Percentiles rank a stretch among this genome's conserved stretches.
phyloP scores from a whole-genome alignment of 2,113 vertebrate genomes.

The Neoarius graeffei region DNA sequence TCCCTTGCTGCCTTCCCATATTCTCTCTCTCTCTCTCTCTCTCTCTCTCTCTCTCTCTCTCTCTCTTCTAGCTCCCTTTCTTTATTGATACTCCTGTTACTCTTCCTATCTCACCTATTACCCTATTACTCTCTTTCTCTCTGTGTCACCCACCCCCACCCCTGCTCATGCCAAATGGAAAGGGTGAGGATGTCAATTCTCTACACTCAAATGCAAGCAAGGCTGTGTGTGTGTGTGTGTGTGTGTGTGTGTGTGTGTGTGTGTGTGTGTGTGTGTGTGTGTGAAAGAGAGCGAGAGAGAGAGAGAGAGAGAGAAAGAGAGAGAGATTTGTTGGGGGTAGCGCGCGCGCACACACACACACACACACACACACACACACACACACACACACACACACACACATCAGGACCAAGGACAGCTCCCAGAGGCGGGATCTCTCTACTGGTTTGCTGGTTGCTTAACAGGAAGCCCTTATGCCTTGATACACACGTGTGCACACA shows the following conservation, averaged over 20 bases:
- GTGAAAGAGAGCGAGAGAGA: too few species aligned
- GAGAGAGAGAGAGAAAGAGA: neutral
- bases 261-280: neutral
- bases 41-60: slow-evolving; percentile 32
- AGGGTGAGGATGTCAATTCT: slow-evolving; percentile 69
- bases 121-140: slow-evolving; percentile 29
- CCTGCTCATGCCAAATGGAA: slow-evolving; percentile 61
- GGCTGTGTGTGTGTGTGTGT: neutral
- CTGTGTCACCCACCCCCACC: slow-evolving; percentile 46
- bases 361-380: neutral
- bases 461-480: slow-evolving; percentile 58
- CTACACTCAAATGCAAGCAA: slow-evolving; percentile 38
- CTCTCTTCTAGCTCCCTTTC: slow-evolving; percentile 23
- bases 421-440: slow-evolving; percentile 54
- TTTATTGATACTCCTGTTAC: slow-evolving; percentile 15
- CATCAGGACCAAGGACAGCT: slow-evolving; percentile 78
- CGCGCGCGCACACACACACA: neutral
- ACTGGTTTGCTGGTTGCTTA: slow-evolving; percentile 56
- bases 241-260: neutral
- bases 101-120: slow-evolving; percentile 17
- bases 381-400: slow-evolving; percentile 3
- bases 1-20: slow-evolving; percentile 57
- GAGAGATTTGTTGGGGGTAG: neutral
- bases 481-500: slow-evolving; percentile 42
- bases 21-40: slow-evolving; percentile 48